These are phyloP conservation scores for Tethea ocularis DNA, from an alignment of 2,888 invertebrate species.

Conservation along the genomic window DNA sequence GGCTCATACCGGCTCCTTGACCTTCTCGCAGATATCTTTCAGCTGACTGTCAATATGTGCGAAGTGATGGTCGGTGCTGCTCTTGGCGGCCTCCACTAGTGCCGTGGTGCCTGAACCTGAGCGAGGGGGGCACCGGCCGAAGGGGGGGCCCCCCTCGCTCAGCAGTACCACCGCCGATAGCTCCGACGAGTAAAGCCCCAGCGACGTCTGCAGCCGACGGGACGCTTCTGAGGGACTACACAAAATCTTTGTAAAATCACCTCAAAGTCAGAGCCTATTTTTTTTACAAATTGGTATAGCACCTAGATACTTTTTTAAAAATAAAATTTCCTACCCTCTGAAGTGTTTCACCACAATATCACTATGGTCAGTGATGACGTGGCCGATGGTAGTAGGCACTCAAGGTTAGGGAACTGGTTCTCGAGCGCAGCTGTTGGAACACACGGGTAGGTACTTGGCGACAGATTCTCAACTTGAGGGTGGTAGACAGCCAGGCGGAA, in stretches of 20 bases:
- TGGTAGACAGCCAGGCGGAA: too few species aligned
- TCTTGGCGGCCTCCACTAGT: conserved; percentile 81
- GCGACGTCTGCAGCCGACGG: conserved; percentile 94
- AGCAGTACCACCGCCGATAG: conserved; percentile 94
- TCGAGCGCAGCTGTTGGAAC: too few species aligned
- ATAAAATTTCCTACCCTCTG: too few species aligned
- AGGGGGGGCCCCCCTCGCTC: conserved; percentile 80
- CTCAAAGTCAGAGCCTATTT: too few species aligned
- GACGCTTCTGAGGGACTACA: conserved; percentile 77
- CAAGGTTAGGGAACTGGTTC: too few species aligned
- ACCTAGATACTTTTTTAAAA: too few species aligned
- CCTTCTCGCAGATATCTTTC: conserved; percentile 84
- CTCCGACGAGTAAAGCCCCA: conserved; percentile 96
- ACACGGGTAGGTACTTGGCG: too few species aligned
- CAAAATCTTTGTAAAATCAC: too few species aligned
- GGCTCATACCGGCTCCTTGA: conserved; percentile 88
- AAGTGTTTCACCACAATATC: neutral
- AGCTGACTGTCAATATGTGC: conserved; percentile 93
- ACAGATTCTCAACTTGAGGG: too few species aligned
- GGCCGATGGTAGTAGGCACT: too few species aligned
- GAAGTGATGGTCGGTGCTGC: conserved; percentile 96
- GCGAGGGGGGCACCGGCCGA: conserved; percentile 38
- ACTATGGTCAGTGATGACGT: neutral
- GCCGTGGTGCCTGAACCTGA: conserved; percentile 73
- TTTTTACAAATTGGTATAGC: too few species aligned